Evolutionary conservation across 2,888 invertebrate species (phyloP).

Genomic region (Caenorhabditis sp.): DNA sequence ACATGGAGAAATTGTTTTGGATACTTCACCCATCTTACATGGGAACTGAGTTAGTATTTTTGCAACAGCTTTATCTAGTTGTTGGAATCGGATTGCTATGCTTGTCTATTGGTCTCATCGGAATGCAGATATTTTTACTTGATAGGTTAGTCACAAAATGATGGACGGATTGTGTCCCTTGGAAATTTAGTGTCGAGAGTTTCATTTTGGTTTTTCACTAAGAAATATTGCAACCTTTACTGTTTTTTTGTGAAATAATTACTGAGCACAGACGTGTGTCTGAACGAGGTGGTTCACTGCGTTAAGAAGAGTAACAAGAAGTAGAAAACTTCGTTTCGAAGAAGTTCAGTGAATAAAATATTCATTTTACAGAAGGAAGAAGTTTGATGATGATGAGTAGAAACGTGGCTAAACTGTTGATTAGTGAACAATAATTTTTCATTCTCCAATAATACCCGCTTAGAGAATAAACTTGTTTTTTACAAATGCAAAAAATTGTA

Average conservation of each 20-base stretch:
- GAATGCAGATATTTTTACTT: conserved; percentile 23
- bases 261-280: too few relatives aligned
- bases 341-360: background rate
- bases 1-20: conserved; percentile 31
- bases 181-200: too few relatives aligned
- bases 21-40: conserved; percentile 35
- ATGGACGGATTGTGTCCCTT: too few relatives aligned
- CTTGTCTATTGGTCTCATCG: conserved; percentile 9
- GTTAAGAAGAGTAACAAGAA: too few relatives aligned
- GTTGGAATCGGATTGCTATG: conserved; percentile 23
- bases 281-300: too few relatives aligned
- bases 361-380: background rate
- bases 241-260: too few relatives aligned
- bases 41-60: conserved; percentile 30
- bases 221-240: too few relatives aligned
- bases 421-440: background rate
- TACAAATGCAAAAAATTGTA: too few relatives aligned
- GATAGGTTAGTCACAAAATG: conserved; percentile 2
- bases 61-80: conserved; percentile 22
- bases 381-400: background rate
- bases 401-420: background rate
- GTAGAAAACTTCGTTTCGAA: too few relatives aligned
- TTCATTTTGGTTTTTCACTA: too few relatives aligned
- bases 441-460: too few relatives aligned
- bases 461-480: too few relatives aligned